Conservation (phyloP, 2,113 vertebrate genomes). For the Elachura formosa region DNA sequence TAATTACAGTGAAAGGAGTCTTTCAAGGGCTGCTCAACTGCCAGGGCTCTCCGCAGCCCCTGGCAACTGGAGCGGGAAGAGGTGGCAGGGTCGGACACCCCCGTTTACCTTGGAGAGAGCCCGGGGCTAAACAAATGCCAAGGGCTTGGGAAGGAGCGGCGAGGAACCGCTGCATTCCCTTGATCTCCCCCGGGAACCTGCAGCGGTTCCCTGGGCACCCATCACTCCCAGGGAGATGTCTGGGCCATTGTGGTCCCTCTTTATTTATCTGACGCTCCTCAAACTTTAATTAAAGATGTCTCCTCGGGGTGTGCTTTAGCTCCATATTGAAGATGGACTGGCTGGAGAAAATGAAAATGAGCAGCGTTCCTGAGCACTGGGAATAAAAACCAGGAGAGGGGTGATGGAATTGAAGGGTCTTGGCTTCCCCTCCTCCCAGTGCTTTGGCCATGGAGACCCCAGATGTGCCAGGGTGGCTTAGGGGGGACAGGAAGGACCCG, state of each 20-base stretch:
- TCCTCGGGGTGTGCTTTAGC: background rate
- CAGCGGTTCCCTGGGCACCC: background rate
- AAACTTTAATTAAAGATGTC: slow-evolving; percentile 42
- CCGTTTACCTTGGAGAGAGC: slow-evolving; percentile 46
- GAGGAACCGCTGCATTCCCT: background rate
- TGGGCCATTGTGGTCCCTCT: background rate
- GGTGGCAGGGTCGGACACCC: background rate
- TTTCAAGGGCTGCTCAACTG: slow-evolving; percentile 49
- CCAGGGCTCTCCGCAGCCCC: slow-evolving; percentile 37
- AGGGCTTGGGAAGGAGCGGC: slow-evolving; percentile 16
- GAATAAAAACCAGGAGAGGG: background rate
- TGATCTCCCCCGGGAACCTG: slow-evolving; percentile 42
- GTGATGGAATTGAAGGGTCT: background rate
- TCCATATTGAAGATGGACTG: background rate
- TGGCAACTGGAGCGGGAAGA: slow-evolving; percentile 42
- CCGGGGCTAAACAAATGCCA: slow-evolving; percentile 40
- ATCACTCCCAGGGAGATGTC: background rate
- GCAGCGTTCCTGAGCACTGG: background rate
- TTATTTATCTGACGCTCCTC: slow-evolving; percentile 8
- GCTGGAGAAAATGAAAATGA: slow-evolving; percentile 16
- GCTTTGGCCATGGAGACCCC: background rate
- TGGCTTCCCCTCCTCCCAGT: accelerated
- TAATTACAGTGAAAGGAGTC: slow-evolving; percentile 52
- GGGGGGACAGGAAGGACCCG: accelerated
- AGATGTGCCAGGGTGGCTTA: background rate